Evolutionary conservation across 2,888 invertebrate genomes (phyloP).

Genomic region (Plagodis pulveraria): DNA sequence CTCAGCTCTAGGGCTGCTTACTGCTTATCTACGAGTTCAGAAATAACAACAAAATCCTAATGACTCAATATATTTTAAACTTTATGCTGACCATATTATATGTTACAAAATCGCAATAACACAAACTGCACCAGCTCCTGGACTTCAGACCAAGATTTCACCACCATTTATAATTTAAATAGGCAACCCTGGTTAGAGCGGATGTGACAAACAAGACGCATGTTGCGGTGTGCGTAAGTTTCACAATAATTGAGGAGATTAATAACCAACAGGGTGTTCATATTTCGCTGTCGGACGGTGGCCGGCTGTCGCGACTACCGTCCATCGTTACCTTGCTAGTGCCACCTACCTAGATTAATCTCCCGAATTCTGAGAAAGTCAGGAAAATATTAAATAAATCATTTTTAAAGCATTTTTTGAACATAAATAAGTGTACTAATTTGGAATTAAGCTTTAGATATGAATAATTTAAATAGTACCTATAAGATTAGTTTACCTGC

Average conservation of each 20-base stretch:
- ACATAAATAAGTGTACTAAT: no score
- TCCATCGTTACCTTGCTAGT: conserved; percentile 14
- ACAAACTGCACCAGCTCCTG: background rate
- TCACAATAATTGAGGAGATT: conserved; percentile 81
- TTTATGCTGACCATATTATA: no score
- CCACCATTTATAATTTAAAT: background rate
- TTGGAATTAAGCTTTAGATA: no score
- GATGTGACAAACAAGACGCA: conserved; percentile 74
- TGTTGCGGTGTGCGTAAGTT: conserved; percentile 70
- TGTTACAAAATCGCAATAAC: no score
- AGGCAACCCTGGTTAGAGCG: conserved; percentile 64
- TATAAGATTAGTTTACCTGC: no score
- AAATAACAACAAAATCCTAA: no score
- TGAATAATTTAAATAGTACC: no score
- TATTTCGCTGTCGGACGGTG: conserved; percentile 66
- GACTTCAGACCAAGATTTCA: background rate
- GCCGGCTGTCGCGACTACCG: conserved; percentile 44
- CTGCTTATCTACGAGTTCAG: no score
- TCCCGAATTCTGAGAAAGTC: background rate
- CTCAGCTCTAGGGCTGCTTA: conserved; percentile 50
- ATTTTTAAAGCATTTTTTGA: no score
- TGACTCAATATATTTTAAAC: background rate
- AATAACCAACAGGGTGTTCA: conserved; percentile 74
- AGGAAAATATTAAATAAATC: no score
- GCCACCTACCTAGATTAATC: conserved; percentile 3